Evolutionary conservation across 2,888 invertebrate genomes (phyloP).

Genomic region (Lasioglossum morio): DNA sequence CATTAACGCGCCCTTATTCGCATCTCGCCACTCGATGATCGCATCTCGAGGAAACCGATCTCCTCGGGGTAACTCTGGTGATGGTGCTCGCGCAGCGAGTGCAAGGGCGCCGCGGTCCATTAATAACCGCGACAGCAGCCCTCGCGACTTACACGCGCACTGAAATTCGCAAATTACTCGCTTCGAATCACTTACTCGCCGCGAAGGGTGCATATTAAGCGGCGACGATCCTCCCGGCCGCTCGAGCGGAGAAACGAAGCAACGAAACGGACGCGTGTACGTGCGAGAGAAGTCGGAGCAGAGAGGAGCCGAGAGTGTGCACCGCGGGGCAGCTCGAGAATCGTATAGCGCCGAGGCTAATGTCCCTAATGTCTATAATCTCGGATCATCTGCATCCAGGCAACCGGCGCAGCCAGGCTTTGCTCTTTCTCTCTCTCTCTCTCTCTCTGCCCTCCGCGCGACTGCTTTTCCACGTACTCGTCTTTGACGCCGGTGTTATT

Average conservation of each 20-base stretch:
- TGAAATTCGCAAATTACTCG: conserved; percentile 69
- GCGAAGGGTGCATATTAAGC: conserved; percentile 54
- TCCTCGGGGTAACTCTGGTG: not conserved
- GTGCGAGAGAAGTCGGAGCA: conserved; percentile 22
- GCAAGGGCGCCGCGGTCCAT: conserved; percentile 44
- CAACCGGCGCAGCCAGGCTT: conserved; percentile 39
- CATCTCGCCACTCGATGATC: not conserved
- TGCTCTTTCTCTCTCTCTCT: not conserved
- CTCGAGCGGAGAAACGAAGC: not conserved
- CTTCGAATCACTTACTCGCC: conserved; percentile 74
- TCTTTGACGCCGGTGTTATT: conserved; percentile 35
- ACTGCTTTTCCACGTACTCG: conserved; percentile 46
- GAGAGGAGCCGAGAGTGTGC: conserved; percentile 14
- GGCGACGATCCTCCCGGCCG: conserved; percentile 27
- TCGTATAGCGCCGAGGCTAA: conserved; percentile 77
- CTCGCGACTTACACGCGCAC: conserved; percentile 38
- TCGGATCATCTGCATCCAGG: conserved; percentile 80
- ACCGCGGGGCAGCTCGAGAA: conserved; percentile 63
- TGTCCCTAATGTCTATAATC: conserved; percentile 83
- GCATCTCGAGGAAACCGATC: not conserved
- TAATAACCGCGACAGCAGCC: conserved; percentile 53
- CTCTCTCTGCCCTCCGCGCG: conserved; percentile 7
- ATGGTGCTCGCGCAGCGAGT: not conserved
- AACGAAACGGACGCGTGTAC: conserved; percentile 33
- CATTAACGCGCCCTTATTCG: not conserved